Evolutionary conservation across 2,113 vertebrate species (phyloP).

Genomic region (Ibidorhyncha struthersii): DNA sequence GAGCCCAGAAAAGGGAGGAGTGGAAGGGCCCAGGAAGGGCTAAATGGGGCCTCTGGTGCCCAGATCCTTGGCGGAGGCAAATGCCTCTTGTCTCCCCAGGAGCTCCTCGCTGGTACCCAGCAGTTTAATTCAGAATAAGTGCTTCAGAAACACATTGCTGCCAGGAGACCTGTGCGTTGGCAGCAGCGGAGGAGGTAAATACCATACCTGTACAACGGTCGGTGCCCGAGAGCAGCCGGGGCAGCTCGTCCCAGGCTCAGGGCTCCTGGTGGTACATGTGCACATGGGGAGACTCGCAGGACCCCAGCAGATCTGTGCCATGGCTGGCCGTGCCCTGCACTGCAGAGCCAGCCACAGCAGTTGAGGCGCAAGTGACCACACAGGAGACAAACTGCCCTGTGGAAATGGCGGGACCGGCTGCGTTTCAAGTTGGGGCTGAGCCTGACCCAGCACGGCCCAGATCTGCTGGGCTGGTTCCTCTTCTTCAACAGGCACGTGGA

Average conservation of each 20-base stretch:
- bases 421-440: not conserved
- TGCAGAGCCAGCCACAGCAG: too few relatives aligned
- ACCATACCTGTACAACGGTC: not conserved
- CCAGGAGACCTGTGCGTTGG: not conserved
- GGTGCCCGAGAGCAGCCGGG: accelerated
- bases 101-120: not conserved
- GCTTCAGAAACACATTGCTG: not conserved
- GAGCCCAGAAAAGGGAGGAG: not conserved
- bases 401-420: not conserved
- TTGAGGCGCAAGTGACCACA: not conserved
- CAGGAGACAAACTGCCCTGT: not conserved
- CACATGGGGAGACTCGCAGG: not conserved
- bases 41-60: not conserved
- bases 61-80: not conserved
- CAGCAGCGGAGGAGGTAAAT: not conserved
- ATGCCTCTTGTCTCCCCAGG: not conserved
- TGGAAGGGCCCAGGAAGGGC: not conserved
- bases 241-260: not conserved
- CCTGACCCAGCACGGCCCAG: not conserved
- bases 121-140: not conserved
- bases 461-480: not conserved
- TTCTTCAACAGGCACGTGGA: not conserved
- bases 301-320: not conserved
- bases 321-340: not conserved
- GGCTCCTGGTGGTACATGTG: not conserved